These are phyloP conservation scores for Isaurus tuberculatus DNA, from an alignment of 92 coral and sea anemone species.

Conservation along the genomic window DNA sequence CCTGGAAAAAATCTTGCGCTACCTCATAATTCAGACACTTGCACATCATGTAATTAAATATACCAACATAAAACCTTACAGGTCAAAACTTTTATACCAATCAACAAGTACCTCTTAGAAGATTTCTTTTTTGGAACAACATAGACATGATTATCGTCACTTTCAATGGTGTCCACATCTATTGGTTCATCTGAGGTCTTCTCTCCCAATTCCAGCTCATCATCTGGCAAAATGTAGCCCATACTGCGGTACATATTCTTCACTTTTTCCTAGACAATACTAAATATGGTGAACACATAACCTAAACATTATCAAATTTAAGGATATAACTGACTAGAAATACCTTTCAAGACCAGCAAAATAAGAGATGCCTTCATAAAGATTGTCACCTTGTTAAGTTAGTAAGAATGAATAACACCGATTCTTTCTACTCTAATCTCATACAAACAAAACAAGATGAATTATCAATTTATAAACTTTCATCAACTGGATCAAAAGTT, in stretches of 20 bases:
- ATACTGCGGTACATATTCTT: conserved; percentile 91
- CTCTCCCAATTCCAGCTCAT: conserved; percentile 56
- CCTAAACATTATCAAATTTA: too few species aligned
- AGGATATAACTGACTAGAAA: too few species aligned
- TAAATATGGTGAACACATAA: neutral
- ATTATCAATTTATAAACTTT: too few species aligned
- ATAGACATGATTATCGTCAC: conserved; percentile 61
- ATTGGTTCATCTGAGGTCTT: conserved; percentile 91
- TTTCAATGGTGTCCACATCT: conserved; percentile 95
- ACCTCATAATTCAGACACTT: neutral
- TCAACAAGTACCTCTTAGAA: conserved; percentile 67
- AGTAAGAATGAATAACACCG: too few species aligned
- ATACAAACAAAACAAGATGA: too few species aligned
- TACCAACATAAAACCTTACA: neutral
- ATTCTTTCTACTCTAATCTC: too few species aligned
- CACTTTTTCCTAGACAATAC: conserved; percentile 73
- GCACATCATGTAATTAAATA: neutral
- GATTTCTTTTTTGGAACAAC: conserved; percentile 70
- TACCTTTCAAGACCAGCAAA: too few species aligned
- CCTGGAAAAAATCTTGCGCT: too few species aligned
- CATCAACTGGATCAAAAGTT: too few species aligned
- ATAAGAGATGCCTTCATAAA: too few species aligned
- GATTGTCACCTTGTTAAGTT: too few species aligned
- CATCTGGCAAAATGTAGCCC: conserved; percentile 77
- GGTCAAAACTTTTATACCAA: neutral